phyloP scores from a whole-genome alignment of 2,113 vertebrate species.

The Epinephelus moara region DNA sequence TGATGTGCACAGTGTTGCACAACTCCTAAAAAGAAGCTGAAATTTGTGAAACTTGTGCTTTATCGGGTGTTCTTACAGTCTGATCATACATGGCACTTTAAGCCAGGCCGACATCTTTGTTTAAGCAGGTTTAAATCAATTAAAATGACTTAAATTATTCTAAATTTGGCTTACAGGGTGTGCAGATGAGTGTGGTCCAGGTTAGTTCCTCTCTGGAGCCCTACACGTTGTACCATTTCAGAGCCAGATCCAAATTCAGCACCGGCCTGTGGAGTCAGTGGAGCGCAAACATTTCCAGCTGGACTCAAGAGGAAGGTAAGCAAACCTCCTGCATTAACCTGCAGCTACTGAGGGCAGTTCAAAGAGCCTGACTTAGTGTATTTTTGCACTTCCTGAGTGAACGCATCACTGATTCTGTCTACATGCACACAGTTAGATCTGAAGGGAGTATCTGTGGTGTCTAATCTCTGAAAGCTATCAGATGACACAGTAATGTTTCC shows the following conservation, averaged over 20 bases:
- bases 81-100: neutral
- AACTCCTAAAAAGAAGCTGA: constrained; percentile 1
- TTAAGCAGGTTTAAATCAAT: neutral
- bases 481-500: constrained; percentile 6
- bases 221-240: constrained; percentile 70
- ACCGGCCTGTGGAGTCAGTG: constrained; percentile 82
- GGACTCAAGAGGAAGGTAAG: constrained; percentile 83
- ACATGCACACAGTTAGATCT: too few species aligned
- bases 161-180: constrained; percentile 36
- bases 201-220: constrained; percentile 66
- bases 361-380: too few species aligned
- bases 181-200: constrained; percentile 15
- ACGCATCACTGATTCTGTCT: neutral
- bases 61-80: neutral
- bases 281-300: constrained; percentile 55
- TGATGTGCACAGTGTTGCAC: constrained; percentile 14
- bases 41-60: neutral
- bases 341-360: neutral
- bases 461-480: constrained; percentile 24
- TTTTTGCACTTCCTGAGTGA: constrained; percentile 16
- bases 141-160: neutral
- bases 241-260: constrained; percentile 69
- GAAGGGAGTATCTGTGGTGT: neutral
- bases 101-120: neutral
- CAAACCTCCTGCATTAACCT: neutral